These are phyloP conservation scores for Sebastes dallii DNA, from an alignment of 2,797 vertebrate genomes.

Conservation along the genomic window DNA sequence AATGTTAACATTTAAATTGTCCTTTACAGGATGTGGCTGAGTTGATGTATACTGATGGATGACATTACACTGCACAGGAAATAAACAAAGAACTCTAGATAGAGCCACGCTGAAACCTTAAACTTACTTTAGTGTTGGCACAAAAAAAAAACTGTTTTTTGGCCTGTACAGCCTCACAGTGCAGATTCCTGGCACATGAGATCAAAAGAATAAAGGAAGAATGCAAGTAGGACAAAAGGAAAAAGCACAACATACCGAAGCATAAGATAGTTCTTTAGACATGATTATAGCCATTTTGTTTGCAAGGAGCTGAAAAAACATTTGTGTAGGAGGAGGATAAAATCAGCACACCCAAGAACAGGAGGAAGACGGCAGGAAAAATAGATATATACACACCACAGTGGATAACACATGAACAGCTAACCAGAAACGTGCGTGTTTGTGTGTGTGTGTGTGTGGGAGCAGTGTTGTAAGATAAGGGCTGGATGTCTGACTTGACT, in stretches of 20 bases:
- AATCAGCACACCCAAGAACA: slow-evolving; percentile 70
- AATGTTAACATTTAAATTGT: slow-evolving; percentile 51
- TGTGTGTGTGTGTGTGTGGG: background rate
- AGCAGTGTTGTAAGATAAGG: slow-evolving; percentile 29
- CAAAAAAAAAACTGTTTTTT: background rate
- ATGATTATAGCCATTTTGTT: slow-evolving; percentile 61
- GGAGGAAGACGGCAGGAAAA: slow-evolving; percentile 50
- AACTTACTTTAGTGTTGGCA: background rate
- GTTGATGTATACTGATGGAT: slow-evolving; percentile 52
- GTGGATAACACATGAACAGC: background rate
- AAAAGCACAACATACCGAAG: background rate
- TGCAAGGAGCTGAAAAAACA: slow-evolving; percentile 70
- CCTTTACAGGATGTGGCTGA: slow-evolving; percentile 58
- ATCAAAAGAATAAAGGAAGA: background rate
- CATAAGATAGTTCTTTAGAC: slow-evolving; percentile 16
- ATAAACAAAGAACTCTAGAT: slow-evolving; percentile 51
- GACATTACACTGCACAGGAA: slow-evolving; percentile 38
- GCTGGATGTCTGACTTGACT: slow-evolving; percentile 21
- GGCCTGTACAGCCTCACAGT: background rate
- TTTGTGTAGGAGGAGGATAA: slow-evolving; percentile 72
- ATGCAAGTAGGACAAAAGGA: background rate
- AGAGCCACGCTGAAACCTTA: background rate
- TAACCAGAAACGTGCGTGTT: background rate
- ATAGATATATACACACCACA: slow-evolving; percentile 6
- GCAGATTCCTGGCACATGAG: background rate